Percentiles rank a stretch among this genome's conserved stretches.
phyloP scores from a whole-genome alignment of 2,888 invertebrate genomes.

The Drosophila nr. perissopoda region DNA sequence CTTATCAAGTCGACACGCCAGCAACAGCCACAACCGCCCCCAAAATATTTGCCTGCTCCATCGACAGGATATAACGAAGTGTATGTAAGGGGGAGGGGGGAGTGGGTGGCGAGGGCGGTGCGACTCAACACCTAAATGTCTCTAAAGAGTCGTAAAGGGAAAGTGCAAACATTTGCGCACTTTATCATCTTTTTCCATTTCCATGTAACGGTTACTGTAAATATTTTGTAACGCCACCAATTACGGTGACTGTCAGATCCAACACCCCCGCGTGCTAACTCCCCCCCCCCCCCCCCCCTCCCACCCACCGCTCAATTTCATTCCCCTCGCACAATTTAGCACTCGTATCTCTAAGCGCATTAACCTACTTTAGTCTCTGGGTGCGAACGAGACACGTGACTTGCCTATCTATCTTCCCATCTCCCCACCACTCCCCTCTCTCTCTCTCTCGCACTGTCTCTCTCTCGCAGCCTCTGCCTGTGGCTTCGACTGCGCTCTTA shows the following conservation, averaged over 20 bases:
- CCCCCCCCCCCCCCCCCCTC: neutral
- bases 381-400: conserved; percentile 56
- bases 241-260: conserved; percentile 61
- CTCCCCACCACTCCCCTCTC: neutral
- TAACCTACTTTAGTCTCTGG: conserved; percentile 66
- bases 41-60: conserved; percentile 6
- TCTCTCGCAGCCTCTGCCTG: conserved; percentile 20
- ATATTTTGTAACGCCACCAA: conserved; percentile 81
- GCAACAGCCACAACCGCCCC: conserved; percentile 14
- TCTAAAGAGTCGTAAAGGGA: conserved; percentile 78
- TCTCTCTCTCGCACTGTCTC: conserved; percentile 12
- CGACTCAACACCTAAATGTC: conserved; percentile 62
- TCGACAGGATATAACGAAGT: neutral
- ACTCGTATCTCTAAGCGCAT: conserved; percentile 52
- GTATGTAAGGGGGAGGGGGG: neutral
- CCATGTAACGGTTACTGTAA: conserved; percentile 73
- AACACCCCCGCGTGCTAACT: neutral
- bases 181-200: conserved; percentile 80
- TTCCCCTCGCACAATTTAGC: conserved; percentile 5
- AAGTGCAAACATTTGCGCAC: conserved; percentile 82
- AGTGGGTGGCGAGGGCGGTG: neutral
- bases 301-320: neutral
- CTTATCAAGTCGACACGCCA: conserved; percentile 72
- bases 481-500: conserved; percentile 54
- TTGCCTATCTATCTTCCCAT: conserved; percentile 35